Evolutionary conservation across 2,797 vertebrate species (phyloP), one percentile per base, ranked within the genome.

Genomic region (Xenopus petersii): DNA sequence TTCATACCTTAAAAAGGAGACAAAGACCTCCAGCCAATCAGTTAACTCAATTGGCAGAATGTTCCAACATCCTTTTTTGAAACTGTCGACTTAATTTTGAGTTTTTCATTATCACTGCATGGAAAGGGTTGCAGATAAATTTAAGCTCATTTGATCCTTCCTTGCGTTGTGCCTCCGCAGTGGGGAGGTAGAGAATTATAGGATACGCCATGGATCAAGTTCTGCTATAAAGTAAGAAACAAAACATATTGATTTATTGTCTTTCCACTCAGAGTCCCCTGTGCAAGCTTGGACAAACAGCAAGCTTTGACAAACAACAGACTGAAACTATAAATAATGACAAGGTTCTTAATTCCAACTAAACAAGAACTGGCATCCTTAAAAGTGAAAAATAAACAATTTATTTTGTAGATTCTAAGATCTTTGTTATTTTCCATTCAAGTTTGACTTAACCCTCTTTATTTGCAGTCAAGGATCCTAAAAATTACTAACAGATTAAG

Each of bases 1-100:
- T 70, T 79, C 74, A 79, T 70, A 74, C 76, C 76, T 79, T 79
- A 74, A 79, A 79, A 79, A 79, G 76, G 76, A 79, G 76, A 70
- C 61, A 70, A 49, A 69, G 67, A 51, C 61, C 30, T 79, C 26
- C 49, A 59, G 76, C 76, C 76, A 73, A 79, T 79, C 76, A 74
- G 76, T 79, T 74, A 79, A 74, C 61, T 74, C 66, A 64, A 49
- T 68, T 79, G 71, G 71, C 71, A 70, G 61, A 49, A n/a, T 60
- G 67, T 70, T 58, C 71, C 55, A 55, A 66, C 61, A 48, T 12
- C 60, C 51, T 51, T 70, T 60, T 78, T 69, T 64, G 46, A 63
- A 73, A 36, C 71, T 54, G 60, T 58, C 54, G 58, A 33, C 71
- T 65, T 49, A 65, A 70, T 70, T 60, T 64, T 58, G 65, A 26